phyloP scores from a whole-genome alignment of 2,113 vertebrate genomes.

The Alethe diademata region DNA sequence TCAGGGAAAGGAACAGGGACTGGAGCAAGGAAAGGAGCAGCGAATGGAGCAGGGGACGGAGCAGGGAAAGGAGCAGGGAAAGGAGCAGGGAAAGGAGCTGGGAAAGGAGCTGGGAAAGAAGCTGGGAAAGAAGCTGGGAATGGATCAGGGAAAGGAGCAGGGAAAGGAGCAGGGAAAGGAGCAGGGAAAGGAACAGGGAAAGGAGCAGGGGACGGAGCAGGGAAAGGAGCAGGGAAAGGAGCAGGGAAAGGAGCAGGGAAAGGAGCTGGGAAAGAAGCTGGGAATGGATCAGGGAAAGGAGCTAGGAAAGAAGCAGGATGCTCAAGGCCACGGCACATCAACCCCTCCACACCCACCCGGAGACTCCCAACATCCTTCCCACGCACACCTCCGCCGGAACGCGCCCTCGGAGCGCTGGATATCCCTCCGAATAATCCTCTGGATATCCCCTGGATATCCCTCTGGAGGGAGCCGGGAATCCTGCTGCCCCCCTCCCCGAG shows the following conservation, averaged over 20 bases:
- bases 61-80: not conserved
- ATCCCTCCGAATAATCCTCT: not conserved
- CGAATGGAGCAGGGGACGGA: too few species aligned
- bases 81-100: not conserved
- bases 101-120: not conserved
- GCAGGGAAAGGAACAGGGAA: too few species aligned
- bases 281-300: not conserved
- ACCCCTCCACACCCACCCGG: not conserved
- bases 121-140: too few species aligned
- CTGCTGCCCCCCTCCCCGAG: not conserved
- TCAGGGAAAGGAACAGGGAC: too few species aligned
- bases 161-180: not conserved
- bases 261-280: too few species aligned
- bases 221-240: not conserved
- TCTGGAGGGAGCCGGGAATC: not conserved
- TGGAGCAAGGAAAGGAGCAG: too few species aligned
- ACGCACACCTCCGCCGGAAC: not conserved
- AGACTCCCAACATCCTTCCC: not conserved
- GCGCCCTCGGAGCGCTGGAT: not conserved
- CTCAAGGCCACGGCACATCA: rapidly evolving
- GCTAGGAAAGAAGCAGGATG: not conserved
- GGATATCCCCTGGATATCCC: not conserved
- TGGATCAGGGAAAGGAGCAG: not conserved
- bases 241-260: not conserved
- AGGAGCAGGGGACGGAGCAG: too few species aligned